Conservation (phyloP, 2,888 invertebrate species). For the Oligia latruncula region DNA sequence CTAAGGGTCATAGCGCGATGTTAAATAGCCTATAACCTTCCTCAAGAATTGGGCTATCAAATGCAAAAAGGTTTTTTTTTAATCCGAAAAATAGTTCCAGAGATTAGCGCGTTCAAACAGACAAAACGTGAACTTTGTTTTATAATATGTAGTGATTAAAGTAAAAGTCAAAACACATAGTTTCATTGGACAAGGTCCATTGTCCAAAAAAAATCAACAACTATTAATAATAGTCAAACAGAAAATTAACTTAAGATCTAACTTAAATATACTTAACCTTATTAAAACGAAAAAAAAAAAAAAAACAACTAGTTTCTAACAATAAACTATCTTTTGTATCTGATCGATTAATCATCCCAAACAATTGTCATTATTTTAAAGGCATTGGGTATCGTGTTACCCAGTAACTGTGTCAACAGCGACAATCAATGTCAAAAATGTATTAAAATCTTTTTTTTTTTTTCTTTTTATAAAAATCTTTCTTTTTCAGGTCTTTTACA, state of each 20-base stretch:
- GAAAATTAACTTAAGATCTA: conserved; percentile 7
- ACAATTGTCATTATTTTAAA: background rate
- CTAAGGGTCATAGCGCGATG: no score
- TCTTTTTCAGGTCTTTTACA: no score
- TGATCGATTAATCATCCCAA: background rate
- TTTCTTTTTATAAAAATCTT: no score
- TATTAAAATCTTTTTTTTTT: no score
- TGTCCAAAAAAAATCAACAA: background rate
- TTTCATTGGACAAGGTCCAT: background rate
- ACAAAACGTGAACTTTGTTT: background rate
- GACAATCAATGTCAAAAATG: no score
- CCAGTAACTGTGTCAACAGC: background rate
- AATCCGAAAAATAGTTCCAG: background rate
- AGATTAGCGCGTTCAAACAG: background rate
- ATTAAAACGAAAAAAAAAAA: background rate
- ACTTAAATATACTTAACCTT: conserved; percentile 12
- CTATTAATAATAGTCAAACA: conserved; percentile 7
- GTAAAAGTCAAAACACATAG: background rate
- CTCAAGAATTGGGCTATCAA: no score
- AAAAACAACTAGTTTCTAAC: background rate
- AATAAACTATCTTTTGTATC: background rate
- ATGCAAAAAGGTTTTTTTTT: background rate
- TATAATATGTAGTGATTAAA: background rate
- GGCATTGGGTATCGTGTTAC: background rate
- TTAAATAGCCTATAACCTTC: no score